Base-by-base conservation (phyloP, 2,113 vertebrate species). In the Thalassarche chlororhynchos region DNA sequence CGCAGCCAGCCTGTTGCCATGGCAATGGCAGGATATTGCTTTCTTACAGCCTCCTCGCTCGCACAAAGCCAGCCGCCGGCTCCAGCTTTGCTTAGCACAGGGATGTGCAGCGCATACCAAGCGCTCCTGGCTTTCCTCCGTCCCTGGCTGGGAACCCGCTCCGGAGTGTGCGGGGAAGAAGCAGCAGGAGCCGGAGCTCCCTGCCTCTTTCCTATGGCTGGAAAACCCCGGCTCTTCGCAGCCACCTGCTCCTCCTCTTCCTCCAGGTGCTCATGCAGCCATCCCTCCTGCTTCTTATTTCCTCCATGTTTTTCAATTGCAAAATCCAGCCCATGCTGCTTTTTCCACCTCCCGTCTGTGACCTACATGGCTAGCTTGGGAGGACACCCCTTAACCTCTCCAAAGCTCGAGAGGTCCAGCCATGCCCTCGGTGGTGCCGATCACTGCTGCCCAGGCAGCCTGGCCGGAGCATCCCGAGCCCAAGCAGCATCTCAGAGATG, bases 21-120 rank as follows among this genome's bases (percentile, higher is more conserved):
- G 98, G 98, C 77, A 96, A 97, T 90, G 97, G 92, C 95, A 97
- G 98, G 98, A 98, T 98, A 96, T 98, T 97, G 98, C 98, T 98
- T 98, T 96, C 96, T 96, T 97, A 17, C 92, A 98, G 93, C 96
- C 92, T 97, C 87, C 97, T 91, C 64, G 69, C 90, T 98, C 25
- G 12, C 97, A 97, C 97, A 98, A 97, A 98, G 97, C 92, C 97
- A 96, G 96, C 97, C 81, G 70, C 90, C 64, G 95, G 98, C 97
- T 97, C 97, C 96, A 87, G 97, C 97, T 97, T 93, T 95, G 94
- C 97, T 98, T 66, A 60, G 97, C 44, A 8, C 81, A 49, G 91
- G 94, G 97, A 97, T 97, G 96, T 92, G 96, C 80, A 14, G 75
- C 2, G 98, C 98, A 98, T 98, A 98, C 98, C 97, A 98, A 98